Evolutionary conservation across 2,888 invertebrate genomes (phyloP).

Genomic region (Zelleria hepariella): DNA sequence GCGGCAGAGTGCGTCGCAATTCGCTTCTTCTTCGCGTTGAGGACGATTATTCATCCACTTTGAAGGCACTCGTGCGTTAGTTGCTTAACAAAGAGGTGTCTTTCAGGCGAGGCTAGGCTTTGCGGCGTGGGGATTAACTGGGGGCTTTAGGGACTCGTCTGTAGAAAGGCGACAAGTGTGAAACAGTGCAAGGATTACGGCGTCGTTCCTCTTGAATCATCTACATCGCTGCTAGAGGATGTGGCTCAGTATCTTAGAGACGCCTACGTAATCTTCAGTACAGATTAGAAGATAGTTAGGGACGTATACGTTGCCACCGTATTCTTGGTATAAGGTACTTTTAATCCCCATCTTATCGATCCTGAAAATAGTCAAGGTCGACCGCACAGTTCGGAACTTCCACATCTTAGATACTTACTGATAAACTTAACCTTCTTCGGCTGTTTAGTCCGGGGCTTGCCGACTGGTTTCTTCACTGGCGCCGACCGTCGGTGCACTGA

Average conservation of each 20-base stretch:
- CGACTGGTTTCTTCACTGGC: slow-evolving; percentile 85
- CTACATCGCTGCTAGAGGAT: no score
- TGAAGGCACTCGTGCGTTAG: not conserved
- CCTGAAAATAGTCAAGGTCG: no score
- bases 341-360: no score
- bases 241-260: no score
- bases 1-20: not conserved
- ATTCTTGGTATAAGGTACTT: no score
- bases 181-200: not conserved
- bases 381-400: no score
- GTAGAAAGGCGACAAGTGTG: not conserved
- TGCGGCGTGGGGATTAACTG: not conserved
- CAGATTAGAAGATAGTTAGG: no score
- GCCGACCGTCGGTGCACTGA: slow-evolving; percentile 70
- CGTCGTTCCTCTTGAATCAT: no score
- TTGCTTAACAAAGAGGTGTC: not conserved
- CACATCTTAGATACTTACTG: slow-evolving; percentile 78
- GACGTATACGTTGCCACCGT: no score
- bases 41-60: not conserved
- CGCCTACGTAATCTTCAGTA: no score
- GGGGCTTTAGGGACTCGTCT: not conserved
- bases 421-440: slow-evolving; percentile 93
- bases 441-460: slow-evolving; percentile 86
- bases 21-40: not conserved
- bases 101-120: not conserved